Percentiles rank a stretch among this genome's conserved stretches.
phyloP scores from a whole-genome alignment of 2,888 invertebrate genomes.

The Lochmaea capreae region DNA sequence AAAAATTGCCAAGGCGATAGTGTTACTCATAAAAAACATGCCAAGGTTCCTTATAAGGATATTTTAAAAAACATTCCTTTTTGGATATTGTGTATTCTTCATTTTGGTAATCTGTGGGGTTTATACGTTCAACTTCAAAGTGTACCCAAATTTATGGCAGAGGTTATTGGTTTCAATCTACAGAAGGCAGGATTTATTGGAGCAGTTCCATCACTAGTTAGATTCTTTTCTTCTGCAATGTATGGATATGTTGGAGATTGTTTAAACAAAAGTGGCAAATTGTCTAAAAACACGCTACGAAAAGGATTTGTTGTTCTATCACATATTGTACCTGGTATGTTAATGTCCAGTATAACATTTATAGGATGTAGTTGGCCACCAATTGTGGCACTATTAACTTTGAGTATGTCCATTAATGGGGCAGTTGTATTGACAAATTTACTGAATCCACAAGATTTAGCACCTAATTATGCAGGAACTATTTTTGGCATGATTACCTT shows the following conservation, averaged over 20 bases:
- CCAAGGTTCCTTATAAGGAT: slow-evolving; percentile 47
- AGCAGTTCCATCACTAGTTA: slow-evolving; percentile 51
- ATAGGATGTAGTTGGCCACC: slow-evolving; percentile 47
- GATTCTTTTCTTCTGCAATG: slow-evolving; percentile 50
- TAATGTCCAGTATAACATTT: slow-evolving; percentile 58
- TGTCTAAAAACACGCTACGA: slow-evolving; percentile 47
- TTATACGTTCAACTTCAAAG: slow-evolving; percentile 48
- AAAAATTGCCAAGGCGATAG: slow-evolving; percentile 48
- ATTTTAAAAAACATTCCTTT: slow-evolving; percentile 49
- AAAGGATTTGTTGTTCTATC: slow-evolving; percentile 62
- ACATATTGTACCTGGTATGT: slow-evolving; percentile 69
- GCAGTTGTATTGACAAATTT: slow-evolving; percentile 55
- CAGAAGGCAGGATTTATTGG: slow-evolving; percentile 52
- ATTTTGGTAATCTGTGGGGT: slow-evolving; percentile 53
- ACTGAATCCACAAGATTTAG: slow-evolving; percentile 55
- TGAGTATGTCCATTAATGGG: slow-evolving; percentile 54
- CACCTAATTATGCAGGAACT: slow-evolving; percentile 57
- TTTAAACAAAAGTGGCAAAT: slow-evolving; percentile 44
- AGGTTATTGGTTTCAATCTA: slow-evolving; percentile 51
- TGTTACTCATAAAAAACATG: slow-evolving; percentile 46
- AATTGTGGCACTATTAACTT: slow-evolving; percentile 48
- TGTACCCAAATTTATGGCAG: slow-evolving; percentile 50
- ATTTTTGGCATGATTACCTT: slow-evolving; percentile 55
- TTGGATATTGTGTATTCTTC: slow-evolving; percentile 47
- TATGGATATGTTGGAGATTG: slow-evolving; percentile 53